Conservation (phyloP, 2,888 invertebrate genomes). For the Thereva unica region DNA sequence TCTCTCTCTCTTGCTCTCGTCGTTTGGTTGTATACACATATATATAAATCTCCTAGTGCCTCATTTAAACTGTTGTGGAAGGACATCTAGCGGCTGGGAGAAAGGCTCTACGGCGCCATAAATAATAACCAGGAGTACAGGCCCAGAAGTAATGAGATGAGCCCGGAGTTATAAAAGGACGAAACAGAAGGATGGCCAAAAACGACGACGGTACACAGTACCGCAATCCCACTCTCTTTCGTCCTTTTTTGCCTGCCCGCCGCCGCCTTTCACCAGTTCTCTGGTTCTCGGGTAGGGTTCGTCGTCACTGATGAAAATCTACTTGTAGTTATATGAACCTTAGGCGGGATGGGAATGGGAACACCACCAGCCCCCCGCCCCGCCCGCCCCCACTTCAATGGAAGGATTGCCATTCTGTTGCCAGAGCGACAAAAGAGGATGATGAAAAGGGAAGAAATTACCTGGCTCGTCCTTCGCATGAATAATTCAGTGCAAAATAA, state of each 20-base stretch:
- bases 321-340: neutral
- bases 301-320: conserved; percentile 13
- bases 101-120: neutral
- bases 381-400: neutral
- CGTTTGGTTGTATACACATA: too few species aligned
- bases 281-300: neutral
- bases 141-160: conserved; percentile 24
- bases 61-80: too few species aligned
- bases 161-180: neutral
- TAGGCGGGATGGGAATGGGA: neutral
- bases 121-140: conserved; percentile 21
- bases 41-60: too few species aligned
- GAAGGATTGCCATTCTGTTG: conserved; percentile 8
- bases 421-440: conserved; percentile 2
- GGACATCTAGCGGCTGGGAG: too few species aligned
- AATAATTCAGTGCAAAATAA: conserved; percentile 40
- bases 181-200: conserved; percentile 9
- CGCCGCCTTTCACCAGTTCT: too few species aligned
- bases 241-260: neutral
- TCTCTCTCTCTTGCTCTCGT: too few species aligned
- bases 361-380: neutral
- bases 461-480: conserved; percentile 31
- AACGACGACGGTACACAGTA: neutral
- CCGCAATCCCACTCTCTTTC: conserved; percentile 13
- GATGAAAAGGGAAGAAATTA: conserved; percentile 25